A percentile compares a stretch with the other conserved stretches of the same genome.
Conservation (phyloP, 2,797 vertebrate genomes). For the Thunnus albacares region DNA sequence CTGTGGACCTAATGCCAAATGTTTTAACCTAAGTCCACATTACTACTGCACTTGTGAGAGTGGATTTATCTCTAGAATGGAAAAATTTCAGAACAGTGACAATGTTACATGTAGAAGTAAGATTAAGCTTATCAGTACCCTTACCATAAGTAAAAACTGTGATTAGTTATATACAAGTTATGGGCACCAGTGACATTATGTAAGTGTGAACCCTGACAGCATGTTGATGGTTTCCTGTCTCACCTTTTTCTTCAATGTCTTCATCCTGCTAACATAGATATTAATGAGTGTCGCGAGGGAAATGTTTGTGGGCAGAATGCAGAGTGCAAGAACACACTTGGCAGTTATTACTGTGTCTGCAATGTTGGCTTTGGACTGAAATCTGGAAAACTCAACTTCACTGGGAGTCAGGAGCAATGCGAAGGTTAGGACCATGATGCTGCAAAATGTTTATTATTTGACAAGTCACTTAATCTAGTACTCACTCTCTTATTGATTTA, state of each 20-base stretch:
- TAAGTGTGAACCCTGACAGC: too few relatives aligned
- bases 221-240: neutral
- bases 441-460: neutral
- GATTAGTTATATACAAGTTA: too few relatives aligned
- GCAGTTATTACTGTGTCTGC: slow-evolving; percentile 70
- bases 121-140: neutral
- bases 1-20: slow-evolving; percentile 65
- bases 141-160: neutral
- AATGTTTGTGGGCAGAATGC: slow-evolving; percentile 57
- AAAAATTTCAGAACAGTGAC: fast-evolving
- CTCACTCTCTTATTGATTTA: neutral
- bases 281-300: slow-evolving; percentile 59
- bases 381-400: slow-evolving; percentile 51
- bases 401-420: slow-evolving; percentile 38
- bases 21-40: fast-evolving
- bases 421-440: slow-evolving; percentile 55
- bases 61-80: slow-evolving; percentile 54
- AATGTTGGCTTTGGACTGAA: slow-evolving; percentile 59
- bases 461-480: neutral
- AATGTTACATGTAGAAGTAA: slow-evolving; percentile 67
- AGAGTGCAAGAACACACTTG: slow-evolving; percentile 64
- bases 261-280: slow-evolving; percentile 60
- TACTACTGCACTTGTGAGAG: slow-evolving; percentile 65
- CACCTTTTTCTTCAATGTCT: neutral
- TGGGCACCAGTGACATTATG: neutral